Evolutionary conservation across 37 sponge, comb jelly and placozoan species (phyloP), one percentile per base, ranked within the genome.

Genomic region (Ianthella basta): DNA sequence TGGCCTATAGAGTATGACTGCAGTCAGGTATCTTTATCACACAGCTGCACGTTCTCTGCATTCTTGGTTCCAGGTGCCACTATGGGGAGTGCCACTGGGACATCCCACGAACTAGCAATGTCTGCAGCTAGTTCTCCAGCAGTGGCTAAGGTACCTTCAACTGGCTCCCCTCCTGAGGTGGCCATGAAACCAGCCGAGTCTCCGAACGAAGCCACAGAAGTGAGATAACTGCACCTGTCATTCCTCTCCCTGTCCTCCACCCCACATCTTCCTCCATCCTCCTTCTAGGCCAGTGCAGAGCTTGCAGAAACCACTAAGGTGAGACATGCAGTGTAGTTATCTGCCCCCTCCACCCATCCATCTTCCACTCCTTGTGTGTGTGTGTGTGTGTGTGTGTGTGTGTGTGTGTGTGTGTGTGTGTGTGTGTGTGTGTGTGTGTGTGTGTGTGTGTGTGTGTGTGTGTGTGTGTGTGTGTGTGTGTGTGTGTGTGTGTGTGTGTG

Each of bases 311-410:
- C n/a, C n/a, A n/a, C n/a, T n/a, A n/a, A n/a, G n/a, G n/a, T n/a
- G n/a, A n/a, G n/a, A n/a, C n/a, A n/a, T n/a, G 19, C 15, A 20
- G 15, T 20, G 15, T 8, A 65, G 10, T 12, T 15, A 21, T 6
- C 79, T 85, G 32, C 90, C 86, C 0, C 37, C 35, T 27, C 83
- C 79, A 39, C 72, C 86, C 36, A n/a, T n/a, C n/a, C n/a, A n/a
- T n/a, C n/a, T n/a, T n/a, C n/a, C n/a, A n/a, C n/a, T n/a, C n/a
- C n/a, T n/a, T n/a, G n/a, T n/a, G n/a, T n/a, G n/a, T n/a, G n/a
- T n/a, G n/a, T n/a, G n/a, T n/a, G n/a, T n/a, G n/a, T n/a, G n/a
- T n/a, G n/a, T n/a, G n/a, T 66, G 13, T 24, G 68, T n/a, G 68
- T 27, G 23, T 24, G 23, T 27, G 23, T 66, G 23, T 23, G 27